These are phyloP conservation scores for Paramormyrops kingsleyae DNA, from an alignment of 2,113 vertebrate species.

Conservation along the genomic window DNA sequence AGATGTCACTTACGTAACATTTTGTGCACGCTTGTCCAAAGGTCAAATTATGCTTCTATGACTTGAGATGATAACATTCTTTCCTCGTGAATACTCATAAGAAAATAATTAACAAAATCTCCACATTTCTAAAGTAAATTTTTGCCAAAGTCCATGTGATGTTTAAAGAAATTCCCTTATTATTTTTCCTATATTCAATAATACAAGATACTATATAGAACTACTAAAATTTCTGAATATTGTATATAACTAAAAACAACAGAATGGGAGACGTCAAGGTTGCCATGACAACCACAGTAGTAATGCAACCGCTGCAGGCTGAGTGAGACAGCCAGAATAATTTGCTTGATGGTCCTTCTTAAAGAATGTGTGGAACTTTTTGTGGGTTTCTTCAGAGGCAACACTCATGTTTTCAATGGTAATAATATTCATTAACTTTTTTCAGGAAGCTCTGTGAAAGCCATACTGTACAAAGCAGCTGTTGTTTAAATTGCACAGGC, in stretches of 20 bases:
- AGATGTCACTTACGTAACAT: constrained; percentile 9
- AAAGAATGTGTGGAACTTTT: constrained; percentile 1
- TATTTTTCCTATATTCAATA: background rate
- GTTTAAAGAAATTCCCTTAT: background rate
- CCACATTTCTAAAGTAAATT: background rate
- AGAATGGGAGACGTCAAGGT: background rate
- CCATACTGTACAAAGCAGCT: constrained; percentile 4
- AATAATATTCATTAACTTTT: background rate
- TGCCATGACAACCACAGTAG: background rate
- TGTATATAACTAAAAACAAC: background rate
- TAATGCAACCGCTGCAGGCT: background rate
- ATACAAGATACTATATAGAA: background rate
- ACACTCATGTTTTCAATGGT: background rate
- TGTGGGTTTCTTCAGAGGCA: constrained; percentile 5
- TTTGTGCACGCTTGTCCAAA: background rate
- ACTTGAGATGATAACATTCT: background rate
- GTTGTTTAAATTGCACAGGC: background rate
- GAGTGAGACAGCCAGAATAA: background rate
- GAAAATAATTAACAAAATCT: background rate
- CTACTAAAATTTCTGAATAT: background rate
- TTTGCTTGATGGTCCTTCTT: background rate
- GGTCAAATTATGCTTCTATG: background rate
- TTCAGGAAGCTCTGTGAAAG: background rate
- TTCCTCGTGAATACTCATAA: background rate
- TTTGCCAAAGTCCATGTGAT: background rate